Percentiles rank a stretch among this genome's conserved stretches.
Conservation (phyloP, 2,888 invertebrate genomes). For the Mesoligia furuncula region DNA sequence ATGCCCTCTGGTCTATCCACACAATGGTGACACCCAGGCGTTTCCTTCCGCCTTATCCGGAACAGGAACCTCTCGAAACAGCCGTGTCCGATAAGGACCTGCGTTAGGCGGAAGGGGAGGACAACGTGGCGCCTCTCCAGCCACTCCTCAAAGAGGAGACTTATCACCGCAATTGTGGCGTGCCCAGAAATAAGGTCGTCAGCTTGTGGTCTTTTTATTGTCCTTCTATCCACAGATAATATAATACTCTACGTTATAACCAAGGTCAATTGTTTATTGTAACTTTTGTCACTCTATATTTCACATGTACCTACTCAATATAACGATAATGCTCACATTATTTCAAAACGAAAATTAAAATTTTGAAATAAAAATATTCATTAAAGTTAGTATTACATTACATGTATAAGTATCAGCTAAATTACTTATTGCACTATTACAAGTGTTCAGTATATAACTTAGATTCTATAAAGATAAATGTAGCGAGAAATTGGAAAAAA, state of each 20-base stretch:
- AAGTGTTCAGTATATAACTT: conserved; percentile 48
- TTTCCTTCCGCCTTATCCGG: too few relatives aligned
- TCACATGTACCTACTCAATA: background rate
- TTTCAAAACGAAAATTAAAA: conserved; percentile 3
- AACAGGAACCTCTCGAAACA: too few relatives aligned
- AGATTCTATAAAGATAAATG: conserved; percentile 47
- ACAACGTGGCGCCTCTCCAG: too few relatives aligned
- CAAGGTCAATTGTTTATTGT: background rate
- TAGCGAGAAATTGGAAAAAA: conserved; percentile 46
- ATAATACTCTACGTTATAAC: too few relatives aligned
- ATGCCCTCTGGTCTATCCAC: too few relatives aligned
- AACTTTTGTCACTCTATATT: background rate
- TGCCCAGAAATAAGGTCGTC: background rate
- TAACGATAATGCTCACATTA: background rate
- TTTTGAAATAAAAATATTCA: conserved; percentile 10
- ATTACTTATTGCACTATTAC: conserved; percentile 48
- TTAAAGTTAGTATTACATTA: conserved; percentile 34
- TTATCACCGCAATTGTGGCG: too few relatives aligned
- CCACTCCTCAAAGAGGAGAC: too few relatives aligned
- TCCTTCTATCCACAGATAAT: background rate
- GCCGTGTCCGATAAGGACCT: too few relatives aligned
- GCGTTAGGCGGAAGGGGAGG: too few relatives aligned
- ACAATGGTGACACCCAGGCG: too few relatives aligned
- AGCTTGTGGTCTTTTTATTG: background rate
- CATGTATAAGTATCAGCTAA: conserved; percentile 17